A percentile compares a stretch with the other conserved stretches of the same genome.
Evolutionary conservation across 1,140 invertebrate genomes (phyloP).

Genomic region (Philotrypesis tridentata): DNA sequence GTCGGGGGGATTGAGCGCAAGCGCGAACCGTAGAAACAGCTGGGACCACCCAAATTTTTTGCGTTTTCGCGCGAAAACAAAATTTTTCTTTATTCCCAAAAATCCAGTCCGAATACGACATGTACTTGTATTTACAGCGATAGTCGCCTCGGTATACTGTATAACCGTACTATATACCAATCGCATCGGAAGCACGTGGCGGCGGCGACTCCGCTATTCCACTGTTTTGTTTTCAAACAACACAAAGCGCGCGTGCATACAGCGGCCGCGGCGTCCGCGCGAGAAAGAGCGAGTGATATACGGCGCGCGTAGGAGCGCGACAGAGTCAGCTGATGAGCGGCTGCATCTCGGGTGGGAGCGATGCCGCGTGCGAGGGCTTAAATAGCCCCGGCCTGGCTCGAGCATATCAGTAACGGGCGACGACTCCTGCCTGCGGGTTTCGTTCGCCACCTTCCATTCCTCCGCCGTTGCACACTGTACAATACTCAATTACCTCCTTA

Average conservation of each 20-base stretch:
- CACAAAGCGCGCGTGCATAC: too few species aligned
- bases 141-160: too few species aligned
- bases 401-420: conserved; percentile 66
- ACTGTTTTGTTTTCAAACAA: conserved; percentile 69
- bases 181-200: too few species aligned
- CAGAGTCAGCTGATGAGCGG: conserved; percentile 64
- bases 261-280: not conserved
- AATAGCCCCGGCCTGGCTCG: conserved; percentile 65
- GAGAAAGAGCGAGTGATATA: not conserved
- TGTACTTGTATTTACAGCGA: too few species aligned
- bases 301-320: conserved; percentile 21
- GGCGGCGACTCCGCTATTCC: not conserved
- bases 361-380: conserved; percentile 67
- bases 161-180: too few species aligned
- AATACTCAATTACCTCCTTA: too few species aligned
- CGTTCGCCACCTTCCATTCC: conserved; percentile 5
- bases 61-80: too few species aligned
- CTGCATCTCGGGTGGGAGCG: conserved; percentile 56
- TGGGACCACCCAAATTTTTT: too few species aligned
- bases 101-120: too few species aligned
- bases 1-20: too few species aligned
- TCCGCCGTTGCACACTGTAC: not conserved
- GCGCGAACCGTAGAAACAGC: too few species aligned
- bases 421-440: conserved; percentile 43
- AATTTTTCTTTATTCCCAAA: too few species aligned